These are phyloP conservation scores for Adelosebastes latens DNA, from an alignment of 2,797 vertebrate species.

Conservation along the genomic window DNA sequence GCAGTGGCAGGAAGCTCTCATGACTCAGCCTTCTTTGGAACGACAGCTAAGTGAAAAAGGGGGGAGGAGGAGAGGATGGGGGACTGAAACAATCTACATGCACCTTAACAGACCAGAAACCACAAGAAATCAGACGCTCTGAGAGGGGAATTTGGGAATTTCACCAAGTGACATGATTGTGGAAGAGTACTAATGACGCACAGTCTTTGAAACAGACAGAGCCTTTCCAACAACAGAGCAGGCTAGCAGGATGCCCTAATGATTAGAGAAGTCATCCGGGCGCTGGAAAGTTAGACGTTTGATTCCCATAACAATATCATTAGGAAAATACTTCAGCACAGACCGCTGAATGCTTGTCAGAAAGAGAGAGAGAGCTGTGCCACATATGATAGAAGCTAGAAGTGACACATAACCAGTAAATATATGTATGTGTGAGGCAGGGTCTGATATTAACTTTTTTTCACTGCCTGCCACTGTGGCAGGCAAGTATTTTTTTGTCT, in stretches of 20 bases:
- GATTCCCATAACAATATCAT: background rate
- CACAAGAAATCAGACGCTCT: slow-evolving; percentile 5
- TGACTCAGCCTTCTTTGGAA: slow-evolving; percentile 79
- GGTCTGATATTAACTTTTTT: background rate
- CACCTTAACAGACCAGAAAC: slow-evolving; percentile 41
- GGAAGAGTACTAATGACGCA: slow-evolving; percentile 3
- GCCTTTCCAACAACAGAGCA: background rate
- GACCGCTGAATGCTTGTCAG: background rate
- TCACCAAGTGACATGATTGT: background rate
- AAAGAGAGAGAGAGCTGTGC: background rate
- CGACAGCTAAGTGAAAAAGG: slow-evolving; percentile 41
- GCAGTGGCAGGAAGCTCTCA: slow-evolving; percentile 70
- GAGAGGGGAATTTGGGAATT: slow-evolving; percentile 30
- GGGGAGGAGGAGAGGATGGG: background rate
- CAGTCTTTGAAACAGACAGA: background rate
- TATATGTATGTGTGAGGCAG: background rate
- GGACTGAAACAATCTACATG: slow-evolving; percentile 13
- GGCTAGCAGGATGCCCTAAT: background rate
- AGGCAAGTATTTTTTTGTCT: no score
- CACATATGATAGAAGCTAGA: background rate
- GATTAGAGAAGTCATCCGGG: slow-evolving; percentile 1
- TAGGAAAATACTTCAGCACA: background rate
- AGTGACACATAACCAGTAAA: background rate
- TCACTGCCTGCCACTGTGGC: no score
- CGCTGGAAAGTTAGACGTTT: slow-evolving; percentile 8